Evolutionary conservation across 2,888 invertebrate genomes (phyloP), one percentile per base, ranked within the genome.

Genomic region (Rotaria macrura): DNA sequence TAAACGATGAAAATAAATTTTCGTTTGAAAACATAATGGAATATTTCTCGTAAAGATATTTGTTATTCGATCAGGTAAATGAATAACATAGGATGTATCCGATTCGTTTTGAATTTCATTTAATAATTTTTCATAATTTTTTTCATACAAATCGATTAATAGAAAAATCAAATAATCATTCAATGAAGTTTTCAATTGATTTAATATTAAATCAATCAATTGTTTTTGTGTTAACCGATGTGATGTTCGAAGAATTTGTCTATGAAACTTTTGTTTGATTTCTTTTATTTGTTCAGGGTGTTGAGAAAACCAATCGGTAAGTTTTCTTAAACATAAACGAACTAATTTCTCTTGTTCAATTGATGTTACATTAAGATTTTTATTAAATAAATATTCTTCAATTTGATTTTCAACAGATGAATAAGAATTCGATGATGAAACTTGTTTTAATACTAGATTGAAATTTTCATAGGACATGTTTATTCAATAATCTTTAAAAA

Each of bases 321-420:
- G n/a, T 43, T 79, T 79, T 79, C 79, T 79, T 43, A 79, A 79
- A 79, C 79, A 79, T 79, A 43, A 40, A 25, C 43, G 79, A 79
- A 79, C n/a, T 43, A 79, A 23, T 79, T 79, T 79, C 34, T 79
- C 79, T 43, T 79, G 43, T 23, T 43, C 43, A 43, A 79, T 25
- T n/a, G n/a, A 25, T 43, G 25, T 40, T 79, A 43, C 23, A n/a
- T 43, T 2, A 9, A 65, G 2, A 65, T 34, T 65, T 65, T 34
- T 34, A 40, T 79, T 20, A 43, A 79, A 40, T 25, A 43, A 43
- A n/a, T 43, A 43, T 79, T 79, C 25, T 79, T 40, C 25, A 43
- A 79, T 40, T 43, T 43, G 12, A 12, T 1, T 6, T 25, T n/a
- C 25, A 79, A 79, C 14, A 23, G 43, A 43, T 43, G n/a, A 40